Percentiles rank a stretch among this genome's conserved stretches.
Evolutionary conservation across 2,113 vertebrate genomes (phyloP).

Genomic region (Dascyllus trimaculatus): DNA sequence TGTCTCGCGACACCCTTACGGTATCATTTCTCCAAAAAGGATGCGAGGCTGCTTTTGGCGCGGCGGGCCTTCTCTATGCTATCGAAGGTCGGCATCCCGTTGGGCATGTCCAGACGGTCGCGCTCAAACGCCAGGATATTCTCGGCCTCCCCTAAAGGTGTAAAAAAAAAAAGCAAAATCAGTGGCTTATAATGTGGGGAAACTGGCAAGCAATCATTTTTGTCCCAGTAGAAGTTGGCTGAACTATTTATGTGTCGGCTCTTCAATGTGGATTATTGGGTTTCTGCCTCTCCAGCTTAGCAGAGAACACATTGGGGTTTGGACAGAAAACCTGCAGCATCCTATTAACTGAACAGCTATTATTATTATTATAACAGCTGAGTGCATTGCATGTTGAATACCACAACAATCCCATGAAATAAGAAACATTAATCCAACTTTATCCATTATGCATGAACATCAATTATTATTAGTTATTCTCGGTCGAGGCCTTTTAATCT

Average conservation of each 20-base stretch:
- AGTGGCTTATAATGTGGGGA: not conserved
- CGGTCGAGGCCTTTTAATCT: no score
- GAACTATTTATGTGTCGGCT: not conserved
- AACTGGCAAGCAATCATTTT: not conserved
- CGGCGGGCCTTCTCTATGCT: constrained; percentile 89
- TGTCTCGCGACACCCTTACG: no score
- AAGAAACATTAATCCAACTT: no score
- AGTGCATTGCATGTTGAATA: no score
- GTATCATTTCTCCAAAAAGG: constrained; percentile 85
- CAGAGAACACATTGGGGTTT: no score
- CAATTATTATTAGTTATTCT: no score
- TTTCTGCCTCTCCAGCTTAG: not conserved
- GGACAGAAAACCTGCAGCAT: no score
- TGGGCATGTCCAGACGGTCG: constrained; percentile 83
- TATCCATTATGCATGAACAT: no score
- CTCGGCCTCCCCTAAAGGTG: constrained; percentile 88
- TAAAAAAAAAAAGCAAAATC: not conserved
- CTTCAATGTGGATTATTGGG: not conserved
- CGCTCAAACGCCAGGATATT: constrained; percentile 85
- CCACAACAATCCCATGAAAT: no score
- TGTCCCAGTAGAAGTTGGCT: not conserved
- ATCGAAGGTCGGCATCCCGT: constrained; percentile 87
- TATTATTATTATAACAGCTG: no score
- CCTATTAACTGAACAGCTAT: no score
- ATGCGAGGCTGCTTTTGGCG: constrained; percentile 81